Conservation (phyloP, 2,113 vertebrate genomes). For the Dipodomys merriami region DNA sequence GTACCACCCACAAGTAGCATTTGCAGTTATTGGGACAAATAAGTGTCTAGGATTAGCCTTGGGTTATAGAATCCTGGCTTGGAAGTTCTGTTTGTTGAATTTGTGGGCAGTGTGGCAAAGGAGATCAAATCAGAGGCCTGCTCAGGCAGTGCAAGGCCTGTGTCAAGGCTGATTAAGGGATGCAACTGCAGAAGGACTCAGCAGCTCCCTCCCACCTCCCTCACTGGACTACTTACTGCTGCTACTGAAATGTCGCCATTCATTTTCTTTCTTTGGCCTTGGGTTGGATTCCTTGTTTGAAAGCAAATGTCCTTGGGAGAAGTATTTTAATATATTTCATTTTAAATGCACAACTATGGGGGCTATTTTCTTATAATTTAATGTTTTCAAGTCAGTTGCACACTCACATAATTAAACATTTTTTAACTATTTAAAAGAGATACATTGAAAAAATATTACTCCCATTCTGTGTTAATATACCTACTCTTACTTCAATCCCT, state of each 20-base stretch:
- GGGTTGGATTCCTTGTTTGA: background rate
- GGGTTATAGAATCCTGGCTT: background rate
- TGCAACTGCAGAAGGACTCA: background rate
- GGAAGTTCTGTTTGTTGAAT: background rate
- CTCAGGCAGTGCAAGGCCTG: background rate
- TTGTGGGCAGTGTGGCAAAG: background rate
- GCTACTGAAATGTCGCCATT: constrained; percentile 36
- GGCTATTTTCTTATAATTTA: constrained; percentile 11
- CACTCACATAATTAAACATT: constrained; percentile 24
- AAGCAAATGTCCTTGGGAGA: constrained; percentile 33
- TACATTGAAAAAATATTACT: background rate
- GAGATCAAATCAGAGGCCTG: background rate
- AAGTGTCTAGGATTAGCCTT: background rate
- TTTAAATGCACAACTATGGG: background rate
- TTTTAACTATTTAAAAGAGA: constrained; percentile 27
- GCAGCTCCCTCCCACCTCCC: background rate
- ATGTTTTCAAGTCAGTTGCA: constrained; percentile 29
- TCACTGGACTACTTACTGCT: background rate
- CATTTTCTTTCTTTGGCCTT: constrained; percentile 26
- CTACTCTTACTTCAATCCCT: background rate
- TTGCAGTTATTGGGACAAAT: background rate
- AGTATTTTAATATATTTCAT: constrained; percentile 20
- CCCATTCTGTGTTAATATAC: constrained; percentile 1
- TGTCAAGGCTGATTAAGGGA: background rate
- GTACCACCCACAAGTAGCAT: background rate